A percentile compares a stretch with the other conserved stretches of the same genome.
Evolutionary conservation across 92 coral and sea anemone genomes (phyloP).

Genomic region (Phymanthus crucifer): DNA sequence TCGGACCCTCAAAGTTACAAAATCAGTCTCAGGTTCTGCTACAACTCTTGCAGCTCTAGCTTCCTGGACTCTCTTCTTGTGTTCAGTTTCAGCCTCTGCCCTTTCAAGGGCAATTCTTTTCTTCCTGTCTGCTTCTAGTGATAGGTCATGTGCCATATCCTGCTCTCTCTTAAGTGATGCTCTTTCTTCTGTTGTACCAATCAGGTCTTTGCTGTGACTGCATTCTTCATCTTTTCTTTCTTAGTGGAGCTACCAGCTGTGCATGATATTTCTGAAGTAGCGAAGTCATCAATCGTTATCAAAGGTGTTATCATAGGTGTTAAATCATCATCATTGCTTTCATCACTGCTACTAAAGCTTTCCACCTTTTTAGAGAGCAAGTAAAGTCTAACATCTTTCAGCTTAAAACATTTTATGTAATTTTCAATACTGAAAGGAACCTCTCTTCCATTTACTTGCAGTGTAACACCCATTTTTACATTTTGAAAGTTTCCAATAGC

Average conservation of each 20-base stretch:
- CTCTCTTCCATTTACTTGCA: slow-evolving; percentile 58
- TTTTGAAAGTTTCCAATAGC: slow-evolving; percentile 59
- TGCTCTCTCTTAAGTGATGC: slow-evolving; percentile 53
- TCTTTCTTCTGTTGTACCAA: slow-evolving; percentile 56
- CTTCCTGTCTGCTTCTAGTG: slow-evolving; percentile 59
- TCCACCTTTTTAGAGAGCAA: slow-evolving; percentile 51
- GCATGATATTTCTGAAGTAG: slow-evolving; percentile 49
- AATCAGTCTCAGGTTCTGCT: slow-evolving; percentile 57
- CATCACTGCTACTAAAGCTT: slow-evolving; percentile 53
- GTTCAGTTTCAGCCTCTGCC: slow-evolving; percentile 51
- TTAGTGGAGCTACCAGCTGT: slow-evolving; percentile 51
- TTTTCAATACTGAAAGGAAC: slow-evolving; percentile 55
- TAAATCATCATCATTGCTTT: slow-evolving; percentile 56
- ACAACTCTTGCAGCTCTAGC: slow-evolving; percentile 71
- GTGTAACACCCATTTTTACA: slow-evolving; percentile 57
- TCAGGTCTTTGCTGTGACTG: slow-evolving; percentile 48
- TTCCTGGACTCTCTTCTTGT: slow-evolving; percentile 54
- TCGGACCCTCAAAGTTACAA: slow-evolving; percentile 45
- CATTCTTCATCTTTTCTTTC: slow-evolving; percentile 40
- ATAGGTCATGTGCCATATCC: slow-evolving; percentile 48
- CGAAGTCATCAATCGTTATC: slow-evolving; percentile 42
- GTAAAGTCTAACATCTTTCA: slow-evolving; percentile 62
- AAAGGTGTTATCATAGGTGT: slow-evolving; percentile 41
- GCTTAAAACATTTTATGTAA: slow-evolving; percentile 62
- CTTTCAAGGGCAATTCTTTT: slow-evolving; percentile 55